Conservation (phyloP, 2,113 vertebrate species). For the Microcebus lehilahytsara region DNA sequence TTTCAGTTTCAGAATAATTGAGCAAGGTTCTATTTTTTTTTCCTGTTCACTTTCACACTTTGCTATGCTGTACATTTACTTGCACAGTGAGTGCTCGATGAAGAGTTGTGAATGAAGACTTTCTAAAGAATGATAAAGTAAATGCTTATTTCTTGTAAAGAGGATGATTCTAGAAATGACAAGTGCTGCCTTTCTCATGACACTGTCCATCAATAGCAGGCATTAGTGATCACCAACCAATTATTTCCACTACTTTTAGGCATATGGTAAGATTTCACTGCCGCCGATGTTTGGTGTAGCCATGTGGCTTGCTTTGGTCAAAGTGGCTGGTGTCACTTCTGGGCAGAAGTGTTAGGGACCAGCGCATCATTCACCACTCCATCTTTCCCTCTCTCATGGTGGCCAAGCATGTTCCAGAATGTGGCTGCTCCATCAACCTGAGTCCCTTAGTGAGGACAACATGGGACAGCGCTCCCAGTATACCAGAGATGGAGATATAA, state of each 20-base stretch:
- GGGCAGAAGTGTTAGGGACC: neutral
- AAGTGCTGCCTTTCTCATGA: neutral
- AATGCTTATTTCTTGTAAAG: neutral
- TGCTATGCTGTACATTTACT: neutral
- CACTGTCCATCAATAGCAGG: neutral
- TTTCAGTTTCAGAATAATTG: neutral
- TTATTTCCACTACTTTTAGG: neutral
- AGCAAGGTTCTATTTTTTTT: neutral
- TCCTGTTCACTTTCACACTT: neutral
- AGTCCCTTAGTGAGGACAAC: neutral
- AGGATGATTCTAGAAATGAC: neutral
- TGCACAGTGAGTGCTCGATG: neutral
- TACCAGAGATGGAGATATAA: neutral
- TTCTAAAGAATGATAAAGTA: neutral
- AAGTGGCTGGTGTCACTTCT: neutral
- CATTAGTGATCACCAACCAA: neutral
- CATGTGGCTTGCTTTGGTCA: neutral
- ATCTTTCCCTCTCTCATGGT: neutral
- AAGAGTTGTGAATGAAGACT: neutral
- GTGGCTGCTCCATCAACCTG: neutral
- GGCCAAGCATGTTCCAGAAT: neutral
- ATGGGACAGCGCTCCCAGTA: neutral
- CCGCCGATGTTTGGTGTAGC: neutral
- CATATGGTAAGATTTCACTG: neutral
- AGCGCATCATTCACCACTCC: neutral